phyloP scores from a whole-genome alignment of 2,113 vertebrate genomes.

The Theristicus caerulescens region DNA sequence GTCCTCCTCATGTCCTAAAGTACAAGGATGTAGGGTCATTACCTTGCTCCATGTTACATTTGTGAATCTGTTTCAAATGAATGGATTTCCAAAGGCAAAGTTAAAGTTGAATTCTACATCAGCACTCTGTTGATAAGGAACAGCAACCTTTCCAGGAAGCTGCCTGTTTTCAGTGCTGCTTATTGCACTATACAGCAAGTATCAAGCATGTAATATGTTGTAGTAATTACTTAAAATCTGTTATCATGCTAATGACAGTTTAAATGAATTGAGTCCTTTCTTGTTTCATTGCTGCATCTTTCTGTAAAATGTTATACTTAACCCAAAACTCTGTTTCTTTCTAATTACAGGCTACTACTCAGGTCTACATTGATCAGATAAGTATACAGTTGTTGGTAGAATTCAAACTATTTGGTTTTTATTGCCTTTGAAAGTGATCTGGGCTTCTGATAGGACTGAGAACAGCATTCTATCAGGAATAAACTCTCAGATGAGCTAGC shows the following conservation, averaged over 20 bases:
- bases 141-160: neutral
- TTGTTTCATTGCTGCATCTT: neutral
- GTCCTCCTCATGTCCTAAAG: neutral
- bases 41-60: neutral
- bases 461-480: neutral
- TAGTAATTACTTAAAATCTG: neutral
- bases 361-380: neutral
- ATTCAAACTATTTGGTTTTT: neutral
- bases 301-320: neutral
- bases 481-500: neutral
- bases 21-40: neutral
- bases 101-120: neutral
- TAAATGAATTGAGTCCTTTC: neutral
- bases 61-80: neutral
- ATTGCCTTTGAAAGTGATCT: neutral
- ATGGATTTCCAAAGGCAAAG: neutral
- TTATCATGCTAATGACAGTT: neutral
- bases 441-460: neutral
- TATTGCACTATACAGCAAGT: neutral
- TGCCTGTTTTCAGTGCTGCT: neutral
- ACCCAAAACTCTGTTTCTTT: neutral
- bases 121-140: neutral
- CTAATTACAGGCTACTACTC: neutral
- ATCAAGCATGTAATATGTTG: neutral
- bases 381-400: neutral